Base-by-base conservation (phyloP, 1,140 invertebrate species). In the Heliconius hewitsoni region DNA sequence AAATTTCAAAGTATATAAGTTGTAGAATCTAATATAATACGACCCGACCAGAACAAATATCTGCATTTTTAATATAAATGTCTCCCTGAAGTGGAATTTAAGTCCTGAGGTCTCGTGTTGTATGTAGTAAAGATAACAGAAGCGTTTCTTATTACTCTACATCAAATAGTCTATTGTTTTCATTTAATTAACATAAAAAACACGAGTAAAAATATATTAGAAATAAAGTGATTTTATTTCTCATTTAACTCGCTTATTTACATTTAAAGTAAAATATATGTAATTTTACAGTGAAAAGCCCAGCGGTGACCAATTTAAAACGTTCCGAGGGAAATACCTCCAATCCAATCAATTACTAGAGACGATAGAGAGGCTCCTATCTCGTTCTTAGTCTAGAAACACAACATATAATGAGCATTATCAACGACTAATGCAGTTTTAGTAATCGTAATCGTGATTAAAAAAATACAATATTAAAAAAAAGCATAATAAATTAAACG, bases 341-440 rank as follows among this genome's bases (percentile, higher is more conserved):
- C 84, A 87, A 90, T 23, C 88, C 89, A 91, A 91, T 91, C 91
- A 92, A 90, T 92, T 92, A 91, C 87, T 85, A 84, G 85, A 88
- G 85, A 92, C 89, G 90, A 91, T 92, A 90, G 91, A 92, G 85
- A 84, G 86, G 83, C 86, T 86, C 89, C 86, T 89, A 89, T 91
- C 87, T 86, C 37, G 76, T 78, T 77, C 34, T 81, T 74, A 80
- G 50, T 66, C n/a, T 73, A 34, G 37, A 77, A 74, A 52, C 75
- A 73, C 71, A 76, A 42, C 74, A 39, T 71, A 66, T 30, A 66
- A 66, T 16, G 8, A 27, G 60, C 60, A 66, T 16, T 66, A 6
- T 66, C 27, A 6, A 30, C 1, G 13, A 4, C 60, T 66, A 66
- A 66, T 66, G 9, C 60, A 66, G 4, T 66, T 66, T 66, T 30